Base-by-base conservation (phyloP, 2,888 invertebrate species). In the Luperina nickerlii region DNA sequence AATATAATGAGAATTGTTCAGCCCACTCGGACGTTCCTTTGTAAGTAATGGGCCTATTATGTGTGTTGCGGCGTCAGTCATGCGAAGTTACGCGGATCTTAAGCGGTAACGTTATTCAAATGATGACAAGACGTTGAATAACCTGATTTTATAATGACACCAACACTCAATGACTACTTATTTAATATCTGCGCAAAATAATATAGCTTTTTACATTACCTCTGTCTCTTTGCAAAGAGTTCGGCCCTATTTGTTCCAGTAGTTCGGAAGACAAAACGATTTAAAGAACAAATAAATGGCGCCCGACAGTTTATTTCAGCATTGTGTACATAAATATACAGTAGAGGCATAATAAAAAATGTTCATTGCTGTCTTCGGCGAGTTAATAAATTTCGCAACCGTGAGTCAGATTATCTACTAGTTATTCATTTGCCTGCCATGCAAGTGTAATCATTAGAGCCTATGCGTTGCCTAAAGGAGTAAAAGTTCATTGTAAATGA, bases 11-110 rank as follows among this genome's bases (percentile, higher is more conserved):
- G 87, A 88, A 91, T 90, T 89, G 90, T 90, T 90, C 87, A 89
- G 90, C 90, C 90, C 87, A 87, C 88, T 91, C 89, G 86, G 90
- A 92, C 90, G 90, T 91, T 90, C 83, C 84, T 84, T 78, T 83
- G 90, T 90, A 91, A 91, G 90, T 92, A 94, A 93, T 93, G 91
- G 91, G 90, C 89, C 91, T 93, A 94, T 93, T 93, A 93, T 90
- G 90, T 90, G 86, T 90, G 84, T 88, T 89, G 88, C 87, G 83
- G 85, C 91, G 92, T 90, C 89, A 90, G 89, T 90, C 91, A 92
- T 91, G 92, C 92, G 90, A 90, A 87, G 90, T 90, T 90, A 89
- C 89, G 90, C 90, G 90, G 90, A 90, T 92, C 89, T 90, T 74
- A 82, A 84, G 74, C 87, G 74, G 88, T 91, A 91, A 91, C 90